Percentiles rank a stretch among this genome's conserved stretches.
Conservation (phyloP, 2,113 vertebrate species). For the Sarotherodon lohbergeri region DNA sequence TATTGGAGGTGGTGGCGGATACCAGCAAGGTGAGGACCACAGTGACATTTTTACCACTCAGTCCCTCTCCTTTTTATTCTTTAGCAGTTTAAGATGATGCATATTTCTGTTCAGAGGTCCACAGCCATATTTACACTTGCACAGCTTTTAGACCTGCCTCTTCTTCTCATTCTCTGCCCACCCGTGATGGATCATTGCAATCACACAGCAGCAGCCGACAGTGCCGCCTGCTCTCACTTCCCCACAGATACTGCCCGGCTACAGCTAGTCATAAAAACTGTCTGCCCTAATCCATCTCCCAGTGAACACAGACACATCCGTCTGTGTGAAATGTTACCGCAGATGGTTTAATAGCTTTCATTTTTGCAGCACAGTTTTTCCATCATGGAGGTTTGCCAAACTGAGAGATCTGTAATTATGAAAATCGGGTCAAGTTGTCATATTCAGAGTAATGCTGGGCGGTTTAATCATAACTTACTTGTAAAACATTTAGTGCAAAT, state of each 20-base stretch:
- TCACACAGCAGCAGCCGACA: background rate
- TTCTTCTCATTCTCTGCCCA: background rate
- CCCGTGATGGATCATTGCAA: slow-evolving; percentile 24
- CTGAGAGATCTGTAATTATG: background rate
- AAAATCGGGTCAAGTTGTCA: background rate
- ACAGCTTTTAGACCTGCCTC: background rate
- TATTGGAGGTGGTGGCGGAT: slow-evolving; percentile 54
- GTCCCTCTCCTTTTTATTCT: background rate
- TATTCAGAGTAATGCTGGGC: background rate
- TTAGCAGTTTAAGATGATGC: background rate
- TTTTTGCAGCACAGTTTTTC: background rate
- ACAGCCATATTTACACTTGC: background rate
- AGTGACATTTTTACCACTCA: background rate
- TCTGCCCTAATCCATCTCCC: slow-evolving; percentile 17
- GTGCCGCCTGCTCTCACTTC: background rate
- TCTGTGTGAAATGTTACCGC: slow-evolving; percentile 2
- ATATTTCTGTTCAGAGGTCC: background rate
- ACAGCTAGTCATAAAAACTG: background rate
- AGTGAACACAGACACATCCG: background rate
- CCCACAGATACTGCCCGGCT: background rate
- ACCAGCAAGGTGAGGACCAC: slow-evolving; percentile 59
- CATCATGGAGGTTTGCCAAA: background rate
- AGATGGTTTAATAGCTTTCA: slow-evolving; percentile 21
- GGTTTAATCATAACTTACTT: background rate
- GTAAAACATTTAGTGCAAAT: background rate